Base-by-base conservation (phyloP, 1,140 invertebrate genomes). In the Drosophila arawakana region DNA sequence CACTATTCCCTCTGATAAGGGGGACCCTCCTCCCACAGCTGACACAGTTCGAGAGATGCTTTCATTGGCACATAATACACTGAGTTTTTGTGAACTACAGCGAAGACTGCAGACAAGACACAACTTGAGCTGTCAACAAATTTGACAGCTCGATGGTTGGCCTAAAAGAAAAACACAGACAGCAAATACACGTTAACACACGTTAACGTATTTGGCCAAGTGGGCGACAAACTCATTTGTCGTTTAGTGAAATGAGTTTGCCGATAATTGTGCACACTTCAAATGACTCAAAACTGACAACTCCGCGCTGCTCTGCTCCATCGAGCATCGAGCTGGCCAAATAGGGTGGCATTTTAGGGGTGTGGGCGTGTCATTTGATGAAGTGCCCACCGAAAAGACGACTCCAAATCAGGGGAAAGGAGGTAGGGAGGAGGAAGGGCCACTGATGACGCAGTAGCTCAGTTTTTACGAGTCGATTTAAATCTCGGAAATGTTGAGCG, bases 161-260 rank as follows among this genome's bases (percentile, higher is more conserved):
- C 43, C 43, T 49, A 71, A 54, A 54, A 35, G 34, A 52, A 15
- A 15, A 35, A 15, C 49, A 21, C 18, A 2, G 18, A 21, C 18
- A 21, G 18, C 18, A 2, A 21, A 21, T 21, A 21, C 18, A 57
- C 41, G 61, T 37, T 59, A n/a, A n/a, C 9, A 13, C 11, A 18
- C 30, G 10, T 30, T 10, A 10, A 37, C 30, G 34, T 37, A 13
- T 15, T 9, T 47, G 50, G 49, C 43, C 18, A 58, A 65, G 78
- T 71, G 78, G 81, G 78, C 80, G 67, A 61, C 67, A 41, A 69
- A 77, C 52, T 73, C 74, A 84, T 84, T 85, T 84, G 81, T 84
- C 81, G 78, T 81, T 84, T 85, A 84, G 78, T 81, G 81, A 85
- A 84, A 74, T 77, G 74, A 84, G 81, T 81, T 81, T 59, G 81